These are phyloP conservation scores for Oryctolagus cuniculus DNA, from an alignment of 2,113 vertebrate species.

Conservation along the genomic window mOryCun1.1 NC_091433.1:193408001-193408500, in stretches of 20 bases:
- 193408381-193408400: background rate
- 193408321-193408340: background rate
- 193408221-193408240: too few relatives aligned
- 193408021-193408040: background rate
- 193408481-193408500: background rate
- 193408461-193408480: background rate
- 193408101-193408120: background rate
- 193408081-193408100: background rate
- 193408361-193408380: background rate
- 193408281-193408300: background rate
- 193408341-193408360: fast-evolving
- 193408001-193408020: background rate
- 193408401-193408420: background rate
- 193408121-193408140: background rate
- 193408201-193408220: too few relatives aligned
- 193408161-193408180: background rate
- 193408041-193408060: background rate
- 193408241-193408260: too few relatives aligned
- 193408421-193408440: too few relatives aligned
- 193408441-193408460: too few relatives aligned
- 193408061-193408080: background rate
- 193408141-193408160: background rate
- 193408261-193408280: background rate
- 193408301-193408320: fast-evolving
- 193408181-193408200: background rate